These are phyloP conservation scores for Aethina tumida DNA, from an alignment of 1,140 invertebrate species.

Conservation along the genomic window DNA sequence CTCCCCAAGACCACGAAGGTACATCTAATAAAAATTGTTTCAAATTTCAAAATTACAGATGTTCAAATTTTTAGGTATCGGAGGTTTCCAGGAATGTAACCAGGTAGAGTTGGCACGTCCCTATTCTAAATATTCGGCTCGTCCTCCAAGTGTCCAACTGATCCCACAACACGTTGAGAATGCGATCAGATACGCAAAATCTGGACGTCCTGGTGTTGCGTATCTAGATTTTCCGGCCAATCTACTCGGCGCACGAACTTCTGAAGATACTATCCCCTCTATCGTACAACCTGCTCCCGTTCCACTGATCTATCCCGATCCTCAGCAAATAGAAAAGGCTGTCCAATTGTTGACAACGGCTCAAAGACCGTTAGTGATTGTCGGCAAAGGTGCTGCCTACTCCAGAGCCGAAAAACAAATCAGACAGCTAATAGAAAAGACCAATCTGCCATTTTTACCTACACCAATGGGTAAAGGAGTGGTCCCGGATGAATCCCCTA, in stretches of 20 bases:
- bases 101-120: conserved; percentile 69
- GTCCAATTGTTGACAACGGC: conserved; percentile 58
- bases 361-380: conserved; percentile 73
- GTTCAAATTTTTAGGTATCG: too few relatives aligned
- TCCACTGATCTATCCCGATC: conserved; percentile 59
- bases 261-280: conserved; percentile 35
- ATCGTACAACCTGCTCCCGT: conserved; percentile 44
- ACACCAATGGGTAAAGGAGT: conserved; percentile 98
- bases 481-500: conserved; percentile 65
- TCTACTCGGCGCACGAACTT: conserved; percentile 39
- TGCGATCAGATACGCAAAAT: conserved; percentile 72
- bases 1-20: conserved; percentile 85
- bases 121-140: conserved; percentile 84
- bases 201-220: conserved; percentile 77
- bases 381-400: conserved; percentile 93
- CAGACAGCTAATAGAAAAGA: conserved; percentile 50
- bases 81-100: conserved; percentile 91
- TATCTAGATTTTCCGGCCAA: conserved; percentile 90
- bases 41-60: too few relatives aligned
- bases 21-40: too few relatives aligned
- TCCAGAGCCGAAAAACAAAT: conserved; percentile 62
- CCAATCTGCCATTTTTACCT: conserved; percentile 78
- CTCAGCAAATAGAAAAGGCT: conserved; percentile 54
- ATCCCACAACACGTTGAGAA: conserved; percentile 91
- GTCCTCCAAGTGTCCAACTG: conserved; percentile 68